Percentiles rank a stretch among this genome's conserved stretches.
Evolutionary conservation across 2,888 invertebrate genomes (phyloP).

Genomic region (Fragum whitleyi): DNA sequence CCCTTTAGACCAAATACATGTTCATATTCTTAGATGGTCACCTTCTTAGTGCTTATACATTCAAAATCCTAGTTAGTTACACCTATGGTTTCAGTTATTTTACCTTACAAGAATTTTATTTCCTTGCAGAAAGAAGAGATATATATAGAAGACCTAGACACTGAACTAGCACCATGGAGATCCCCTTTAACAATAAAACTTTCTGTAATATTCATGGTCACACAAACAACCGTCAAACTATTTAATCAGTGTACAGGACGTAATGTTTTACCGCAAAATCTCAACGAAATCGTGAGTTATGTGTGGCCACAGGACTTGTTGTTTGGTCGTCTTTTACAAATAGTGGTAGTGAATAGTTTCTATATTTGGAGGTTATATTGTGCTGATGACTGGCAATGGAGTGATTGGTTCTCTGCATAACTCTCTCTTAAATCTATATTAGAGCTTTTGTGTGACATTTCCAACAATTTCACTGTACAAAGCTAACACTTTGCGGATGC

Average conservation of each 20-base stretch:
- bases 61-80: too few species aligned
- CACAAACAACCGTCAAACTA: conserved; percentile 72
- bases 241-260: conserved; percentile 72
- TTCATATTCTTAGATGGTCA: too few species aligned
- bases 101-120: too few species aligned
- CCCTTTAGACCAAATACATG: too few species aligned
- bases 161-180: conserved; percentile 69
- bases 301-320: conserved; percentile 74
- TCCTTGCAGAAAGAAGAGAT: conserved; percentile 57
- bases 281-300: conserved; percentile 44
- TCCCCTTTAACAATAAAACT: conserved; percentile 76
- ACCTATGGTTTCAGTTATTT: too few species aligned
- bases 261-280: conserved; percentile 47
- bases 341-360: conserved; percentile 71
- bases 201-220: conserved; percentile 78
- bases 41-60: too few species aligned
- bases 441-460: too few species aligned
- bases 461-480: too few species aligned
- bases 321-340: conserved; percentile 73
- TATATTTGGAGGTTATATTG: conserved; percentile 79
- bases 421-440: background rate
- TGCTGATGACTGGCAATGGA: conserved; percentile 78
- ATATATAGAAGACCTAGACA: conserved; percentile 60
- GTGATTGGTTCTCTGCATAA: conserved; percentile 71
- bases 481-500: too few species aligned